Percentiles rank a stretch among this genome's conserved stretches.
Evolutionary conservation across 2,888 invertebrate species (phyloP).

Genomic region (Orthosia gothica): DNA sequence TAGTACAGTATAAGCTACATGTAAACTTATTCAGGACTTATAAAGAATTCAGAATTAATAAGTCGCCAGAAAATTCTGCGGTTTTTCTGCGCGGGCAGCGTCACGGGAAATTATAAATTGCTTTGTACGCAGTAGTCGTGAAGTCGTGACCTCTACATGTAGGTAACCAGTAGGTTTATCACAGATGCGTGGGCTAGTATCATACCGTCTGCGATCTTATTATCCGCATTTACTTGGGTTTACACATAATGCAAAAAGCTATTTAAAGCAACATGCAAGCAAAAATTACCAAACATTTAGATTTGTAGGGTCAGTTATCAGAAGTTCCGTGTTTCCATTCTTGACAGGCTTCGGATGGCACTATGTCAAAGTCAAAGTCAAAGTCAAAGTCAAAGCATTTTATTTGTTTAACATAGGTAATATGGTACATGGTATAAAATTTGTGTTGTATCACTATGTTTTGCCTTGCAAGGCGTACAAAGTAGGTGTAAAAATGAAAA

Average conservation of each 20-base stretch:
- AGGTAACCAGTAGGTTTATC: not conserved
- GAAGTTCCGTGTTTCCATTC: no score
- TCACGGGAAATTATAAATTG: not conserved
- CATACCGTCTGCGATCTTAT: not conserved
- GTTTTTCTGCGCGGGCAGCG: no score
- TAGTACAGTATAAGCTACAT: not conserved
- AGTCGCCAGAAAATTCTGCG: not conserved
- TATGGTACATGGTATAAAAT: no score
- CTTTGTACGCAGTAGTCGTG: not conserved
- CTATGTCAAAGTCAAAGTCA: no score
- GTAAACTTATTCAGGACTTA: not conserved
- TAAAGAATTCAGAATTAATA: not conserved
- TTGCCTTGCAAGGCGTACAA: no score
- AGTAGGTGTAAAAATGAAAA: no score
- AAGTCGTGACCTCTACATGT: not conserved
- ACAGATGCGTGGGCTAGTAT: not conserved
- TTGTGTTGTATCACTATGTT: no score
- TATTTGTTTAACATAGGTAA: no score
- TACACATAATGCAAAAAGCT: not conserved
- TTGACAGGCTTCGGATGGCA: no score
- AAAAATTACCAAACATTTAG: not conserved
- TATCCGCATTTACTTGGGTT: not conserved
- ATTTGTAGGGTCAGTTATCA: no score
- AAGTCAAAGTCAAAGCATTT: no score
- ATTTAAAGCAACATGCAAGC: not conserved